A percentile compares a stretch with the other conserved stretches of the same genome.
phyloP scores from a whole-genome alignment of 2,113 vertebrate genomes.

The Eurypyga helias region DNA sequence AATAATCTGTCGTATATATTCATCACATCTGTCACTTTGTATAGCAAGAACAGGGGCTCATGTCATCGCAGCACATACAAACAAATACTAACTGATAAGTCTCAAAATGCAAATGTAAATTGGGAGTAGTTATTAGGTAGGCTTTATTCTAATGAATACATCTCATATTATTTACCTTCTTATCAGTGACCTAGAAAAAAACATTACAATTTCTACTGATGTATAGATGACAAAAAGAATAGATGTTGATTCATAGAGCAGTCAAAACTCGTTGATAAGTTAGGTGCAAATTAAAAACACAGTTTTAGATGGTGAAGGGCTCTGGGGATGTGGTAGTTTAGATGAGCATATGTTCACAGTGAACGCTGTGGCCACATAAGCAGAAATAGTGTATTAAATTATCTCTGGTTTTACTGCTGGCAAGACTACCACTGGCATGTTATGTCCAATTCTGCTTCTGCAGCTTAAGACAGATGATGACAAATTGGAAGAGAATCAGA shows the following conservation, averaged over 20 bases:
- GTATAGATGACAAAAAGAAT: neutral
- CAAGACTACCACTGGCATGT: neutral
- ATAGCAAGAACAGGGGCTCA: neutral
- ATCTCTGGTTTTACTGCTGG: constrained; percentile 20
- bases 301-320: neutral
- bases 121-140: neutral
- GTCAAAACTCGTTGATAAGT: neutral
- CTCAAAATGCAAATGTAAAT: neutral
- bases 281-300: neutral
- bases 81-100: neutral
- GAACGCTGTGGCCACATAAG: neutral
- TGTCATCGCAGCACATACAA: neutral
- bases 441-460: neutral
- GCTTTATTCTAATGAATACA: neutral
- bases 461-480: constrained; percentile 38
- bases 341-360: neutral
- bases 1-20: neutral
- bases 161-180: neutral
- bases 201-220: neutral
- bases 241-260: neutral
- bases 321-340: neutral
- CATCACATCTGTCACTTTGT: neutral
- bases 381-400: neutral
- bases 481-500: constrained; percentile 54
- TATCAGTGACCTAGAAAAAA: neutral